These are phyloP conservation scores for Lepidochrysops patricia DNA, from an alignment of 2,888 invertebrate genomes.

Conservation along the genomic window DNA sequence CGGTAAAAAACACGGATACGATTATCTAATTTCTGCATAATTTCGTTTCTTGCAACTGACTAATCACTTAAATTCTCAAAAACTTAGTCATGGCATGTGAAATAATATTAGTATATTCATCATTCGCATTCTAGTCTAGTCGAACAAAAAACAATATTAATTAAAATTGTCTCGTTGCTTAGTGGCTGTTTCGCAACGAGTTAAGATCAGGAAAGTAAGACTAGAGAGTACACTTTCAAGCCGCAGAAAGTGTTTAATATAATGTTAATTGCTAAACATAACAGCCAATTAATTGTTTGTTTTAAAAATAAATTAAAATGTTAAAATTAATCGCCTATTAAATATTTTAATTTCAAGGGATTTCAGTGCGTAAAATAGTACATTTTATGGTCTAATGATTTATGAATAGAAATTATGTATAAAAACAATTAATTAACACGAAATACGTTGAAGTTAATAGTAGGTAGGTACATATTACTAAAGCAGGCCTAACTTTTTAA, in stretches of 20 bases:
- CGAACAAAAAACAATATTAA: not conserved
- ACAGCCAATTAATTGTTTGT: not conserved
- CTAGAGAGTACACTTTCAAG: not conserved
- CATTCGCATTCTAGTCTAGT: not conserved
- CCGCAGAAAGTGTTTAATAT: not conserved
- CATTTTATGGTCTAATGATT: too few relatives aligned
- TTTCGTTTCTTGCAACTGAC: too few relatives aligned
- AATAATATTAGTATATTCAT: not conserved
- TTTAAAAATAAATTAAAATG: not conserved
- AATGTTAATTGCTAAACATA: constrained; percentile 1
- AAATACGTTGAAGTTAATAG: too few relatives aligned
- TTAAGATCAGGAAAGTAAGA: not conserved
- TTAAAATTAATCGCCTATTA: not conserved
- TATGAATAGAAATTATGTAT: too few relatives aligned
- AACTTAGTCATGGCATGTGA: too few relatives aligned
- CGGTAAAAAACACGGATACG: too few relatives aligned
- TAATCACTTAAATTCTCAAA: too few relatives aligned
- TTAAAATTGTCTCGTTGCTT: not conserved
- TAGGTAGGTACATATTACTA: too few relatives aligned
- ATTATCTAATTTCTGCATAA: too few relatives aligned
- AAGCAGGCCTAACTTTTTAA: too few relatives aligned
- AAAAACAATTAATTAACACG: too few relatives aligned
- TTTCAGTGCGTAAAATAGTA: not conserved
- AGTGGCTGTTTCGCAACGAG: not conserved
- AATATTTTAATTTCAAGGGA: not conserved